These are phyloP conservation scores for Myripristis murdjan DNA, from an alignment of 2,797 vertebrate genomes.

Conservation along the genomic window DNA sequence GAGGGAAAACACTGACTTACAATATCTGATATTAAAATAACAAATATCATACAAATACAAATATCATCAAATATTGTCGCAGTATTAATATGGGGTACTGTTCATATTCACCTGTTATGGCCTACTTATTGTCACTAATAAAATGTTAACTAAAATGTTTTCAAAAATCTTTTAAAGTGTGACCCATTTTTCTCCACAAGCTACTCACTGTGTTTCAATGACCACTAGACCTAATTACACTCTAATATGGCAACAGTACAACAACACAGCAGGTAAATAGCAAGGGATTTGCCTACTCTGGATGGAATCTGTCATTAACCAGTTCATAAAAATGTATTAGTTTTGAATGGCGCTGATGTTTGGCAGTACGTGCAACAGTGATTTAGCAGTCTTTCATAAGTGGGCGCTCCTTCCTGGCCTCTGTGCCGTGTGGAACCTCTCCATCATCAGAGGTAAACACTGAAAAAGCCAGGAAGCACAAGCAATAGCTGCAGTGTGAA, in stretches of 20 bases:
- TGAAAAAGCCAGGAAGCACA: constrained; percentile 40
- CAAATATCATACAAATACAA: too few relatives aligned
- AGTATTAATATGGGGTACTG: too few relatives aligned
- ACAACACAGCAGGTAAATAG: neutral
- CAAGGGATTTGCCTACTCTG: neutral
- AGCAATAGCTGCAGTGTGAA: constrained; percentile 56
- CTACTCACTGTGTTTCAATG: constrained; percentile 1
- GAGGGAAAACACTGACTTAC: too few relatives aligned
- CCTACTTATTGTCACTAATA: too few relatives aligned
- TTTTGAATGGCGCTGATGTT: constrained; percentile 5
- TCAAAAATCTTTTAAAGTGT: too few relatives aligned
- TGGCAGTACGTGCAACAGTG: too few relatives aligned
- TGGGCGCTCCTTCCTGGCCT: neutral
- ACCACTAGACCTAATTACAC: neutral
- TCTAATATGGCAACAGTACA: neutral
- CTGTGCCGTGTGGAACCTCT: constrained; percentile 13
- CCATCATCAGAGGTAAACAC: constrained; percentile 23
- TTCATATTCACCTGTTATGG: too few relatives aligned
- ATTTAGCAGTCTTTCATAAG: neutral
- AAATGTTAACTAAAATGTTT: too few relatives aligned
- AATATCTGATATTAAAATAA: too few relatives aligned
- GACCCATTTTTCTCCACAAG: too few relatives aligned
- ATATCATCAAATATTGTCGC: too few relatives aligned
- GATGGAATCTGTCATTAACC: neutral
- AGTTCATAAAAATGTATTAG: neutral